Percentiles rank a stretch among this genome's conserved stretches.
Evolutionary conservation across 2,888 invertebrate species (phyloP).

Genomic region (Drosophila infuscata): DNA sequence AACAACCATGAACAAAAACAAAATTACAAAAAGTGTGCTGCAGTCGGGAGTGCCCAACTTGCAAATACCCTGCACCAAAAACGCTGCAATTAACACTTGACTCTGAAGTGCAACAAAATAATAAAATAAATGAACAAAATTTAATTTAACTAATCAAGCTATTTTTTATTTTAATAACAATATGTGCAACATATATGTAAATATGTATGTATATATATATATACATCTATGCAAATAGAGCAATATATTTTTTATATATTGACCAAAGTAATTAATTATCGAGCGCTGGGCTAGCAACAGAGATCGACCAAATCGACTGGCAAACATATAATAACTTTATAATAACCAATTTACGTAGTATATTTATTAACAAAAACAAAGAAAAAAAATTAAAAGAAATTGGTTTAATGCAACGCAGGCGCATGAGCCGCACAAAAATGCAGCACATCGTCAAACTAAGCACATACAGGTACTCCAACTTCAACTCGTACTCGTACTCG

Average conservation of each 20-base stretch:
- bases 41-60: not conserved
- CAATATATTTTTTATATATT: not conserved
- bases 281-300: not conserved
- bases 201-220: no score
- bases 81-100: not conserved
- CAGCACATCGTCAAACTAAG: slow-evolving; percentile 9
- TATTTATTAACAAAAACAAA: slow-evolving; percentile 19
- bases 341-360: not conserved
- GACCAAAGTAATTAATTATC: not conserved
- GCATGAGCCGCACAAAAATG: slow-evolving; percentile 22
- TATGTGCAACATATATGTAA: not conserved
- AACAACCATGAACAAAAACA: slow-evolving; percentile 19
- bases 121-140: not conserved
- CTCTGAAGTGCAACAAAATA: not conserved
- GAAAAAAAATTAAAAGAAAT: slow-evolving; percentile 70
- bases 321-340: not conserved
- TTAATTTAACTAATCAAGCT: not conserved
- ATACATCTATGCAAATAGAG: not conserved
- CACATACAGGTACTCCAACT: slow-evolving; percentile 7
- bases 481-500: not conserved
- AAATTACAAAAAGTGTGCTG: not conserved
- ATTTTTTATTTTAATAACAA: no score
- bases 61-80: not conserved
- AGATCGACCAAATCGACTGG: not conserved
- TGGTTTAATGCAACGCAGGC: slow-evolving; percentile 63